Base-by-base conservation (phyloP, 1,140 invertebrate species). In the Micrasema longulum region DNA sequence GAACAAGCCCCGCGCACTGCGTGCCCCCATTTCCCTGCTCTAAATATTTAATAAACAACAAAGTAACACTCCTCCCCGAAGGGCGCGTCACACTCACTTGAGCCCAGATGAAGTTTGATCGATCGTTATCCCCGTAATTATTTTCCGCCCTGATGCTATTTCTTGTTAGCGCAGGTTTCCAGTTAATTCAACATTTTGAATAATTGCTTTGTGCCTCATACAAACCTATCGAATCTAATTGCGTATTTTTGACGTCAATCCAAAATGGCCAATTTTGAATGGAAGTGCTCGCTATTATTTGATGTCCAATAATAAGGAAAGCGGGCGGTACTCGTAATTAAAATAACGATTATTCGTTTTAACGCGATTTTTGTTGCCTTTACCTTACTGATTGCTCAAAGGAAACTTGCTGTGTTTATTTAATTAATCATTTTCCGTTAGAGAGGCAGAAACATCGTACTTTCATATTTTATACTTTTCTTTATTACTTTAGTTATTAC, bases 61-160 rank as follows among this genome's bases (percentile, higher is more conserved):
- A 31, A 31, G 26, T 31, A 31, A 14, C 12, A 31, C 18, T n/a
- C 55, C 11, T n/a, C 55, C 36, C 18, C 20, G 16, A 16, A 41
- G 55, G 14, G 55, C 55, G 36, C 36, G 36, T 38, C 55, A 60
- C 55, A 41, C 53, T 38, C 53, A 57, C 36, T 60, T 18, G 35
- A 22, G 35, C 55, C 36, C 35, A 43, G 55, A 60, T 60, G 55
- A 60, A 60, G 36, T 60, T 18, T 60, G 55, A 60, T 60, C 55
- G 55, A 60, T 60, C 55, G 36, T 60, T 60, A 60, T 60, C 55
- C 36, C 18, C 36, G 36, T 60, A 60, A 41, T 60, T 41, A 60
- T 60, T 60, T 41, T 60, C 6, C 36, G 16, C 16, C 14, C 36
- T 23, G 18, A 1, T 41, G 55, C 35, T 38, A 41, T 23, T 20